Conservation (phyloP, 2,888 invertebrate species). For the Brassicogethes aeneus region DNA sequence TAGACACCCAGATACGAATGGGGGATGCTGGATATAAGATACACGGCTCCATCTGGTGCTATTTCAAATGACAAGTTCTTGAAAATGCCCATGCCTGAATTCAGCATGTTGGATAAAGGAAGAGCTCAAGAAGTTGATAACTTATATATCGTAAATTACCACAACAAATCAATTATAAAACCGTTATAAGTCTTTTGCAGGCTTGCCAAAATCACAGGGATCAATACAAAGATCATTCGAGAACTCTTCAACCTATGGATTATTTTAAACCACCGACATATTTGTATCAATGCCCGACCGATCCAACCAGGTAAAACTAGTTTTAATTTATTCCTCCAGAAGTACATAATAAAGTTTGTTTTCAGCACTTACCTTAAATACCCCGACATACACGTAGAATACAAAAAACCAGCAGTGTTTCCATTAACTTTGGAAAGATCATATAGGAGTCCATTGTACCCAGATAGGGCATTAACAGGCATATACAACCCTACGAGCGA, state of each 20-base stretch:
- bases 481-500: constrained; percentile 48
- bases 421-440: constrained; percentile 46
- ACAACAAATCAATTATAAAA: not conserved
- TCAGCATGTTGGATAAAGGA: constrained; percentile 37
- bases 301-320: constrained; percentile 45
- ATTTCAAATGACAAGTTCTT: constrained; percentile 31
- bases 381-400: constrained; percentile 49
- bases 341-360: too few species aligned
- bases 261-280: constrained; percentile 47
- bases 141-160: constrained; percentile 38
- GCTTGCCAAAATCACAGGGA: constrained; percentile 51
- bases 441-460: constrained; percentile 45
- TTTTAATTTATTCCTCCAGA: too few species aligned
- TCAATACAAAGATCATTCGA: constrained; percentile 52
- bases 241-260: constrained; percentile 47
- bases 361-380: constrained; percentile 47
- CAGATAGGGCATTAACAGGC: constrained; percentile 48
- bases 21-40: constrained; percentile 35
- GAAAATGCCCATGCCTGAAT: constrained; percentile 31
- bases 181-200: constrained; percentile 31
- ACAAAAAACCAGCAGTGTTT: constrained; percentile 50
- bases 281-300: constrained; percentile 48
- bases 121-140: constrained; percentile 41
- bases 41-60: constrained; percentile 36
- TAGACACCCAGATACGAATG: constrained; percentile 40